Evolutionary conservation across 1,140 invertebrate genomes (phyloP), one percentile per base, ranked within the genome.

Genomic region (Heterodera carotae): DNA sequence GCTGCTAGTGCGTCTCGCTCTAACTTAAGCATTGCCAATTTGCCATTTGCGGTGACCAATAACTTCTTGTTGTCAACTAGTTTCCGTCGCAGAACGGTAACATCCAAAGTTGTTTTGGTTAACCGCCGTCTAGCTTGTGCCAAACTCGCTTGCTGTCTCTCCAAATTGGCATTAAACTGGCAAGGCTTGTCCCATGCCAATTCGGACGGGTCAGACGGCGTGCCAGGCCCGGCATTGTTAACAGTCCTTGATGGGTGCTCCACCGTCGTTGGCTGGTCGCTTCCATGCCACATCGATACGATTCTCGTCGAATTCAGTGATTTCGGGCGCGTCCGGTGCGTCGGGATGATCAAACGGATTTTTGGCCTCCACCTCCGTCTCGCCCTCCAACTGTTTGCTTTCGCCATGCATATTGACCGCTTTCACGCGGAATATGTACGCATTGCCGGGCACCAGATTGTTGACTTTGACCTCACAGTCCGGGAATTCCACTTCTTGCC

Each of bases 361-460:
- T 87, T 94, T 97, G 33, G 96, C 96, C 39, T 92, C 81, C 82
- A 97, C 94, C 7, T 92, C 90, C 83, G 95, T 93, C 22, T 93
- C 92, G 34, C 94, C 94, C 88, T 96, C 94, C 66, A 98, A 89
- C 29, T 96, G 95, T 84, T 98, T 95, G 0, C 96, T 96, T 90
- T 97, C 94, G 3, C 97, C 97, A 89, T 97, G 96, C 86, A 97
- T 96, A 88, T 99, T 99, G 27, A 96, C 93, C 39, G 97, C 97
- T 84, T 94, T 95, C 0, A 99, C 96, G 62, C 97, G 91, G 90
- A 99, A 96, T 89, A 98, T 96, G 89, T 99, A 99, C 85, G 95
- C 95, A 89, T 98, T 98, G 84, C 96, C 96, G 0, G 94, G 94
- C 10, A 93, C 94, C 0, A 99, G 91, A 36, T 94, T 94, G 85